A percentile compares a stretch with the other conserved stretches of the same genome.
Evolutionary conservation across 2,888 invertebrate genomes (phyloP).

Genomic region (Scrobipalpa costella): DNA sequence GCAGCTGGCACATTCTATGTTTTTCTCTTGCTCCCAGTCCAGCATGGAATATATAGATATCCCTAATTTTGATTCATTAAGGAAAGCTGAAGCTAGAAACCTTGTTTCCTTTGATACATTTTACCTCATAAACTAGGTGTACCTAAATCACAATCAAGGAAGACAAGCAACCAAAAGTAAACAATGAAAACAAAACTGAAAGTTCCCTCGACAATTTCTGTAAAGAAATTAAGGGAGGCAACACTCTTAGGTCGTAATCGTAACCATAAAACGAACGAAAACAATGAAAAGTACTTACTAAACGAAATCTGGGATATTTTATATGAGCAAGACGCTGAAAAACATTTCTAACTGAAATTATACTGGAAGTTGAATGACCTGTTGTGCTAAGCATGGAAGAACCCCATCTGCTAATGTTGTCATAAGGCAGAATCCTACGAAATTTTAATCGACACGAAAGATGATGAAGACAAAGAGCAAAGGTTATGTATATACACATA

Average conservation of each 20-base stretch:
- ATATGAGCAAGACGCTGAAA: slow-evolving; percentile 7
- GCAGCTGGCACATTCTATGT: too few species aligned
- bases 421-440: too few species aligned
- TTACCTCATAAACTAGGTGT: background rate
- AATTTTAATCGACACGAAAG: too few species aligned
- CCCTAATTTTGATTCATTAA: too few species aligned
- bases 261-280: slow-evolving; percentile 30
- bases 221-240: slow-evolving; percentile 29
- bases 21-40: too few species aligned
- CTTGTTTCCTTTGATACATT: too few species aligned
- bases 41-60: too few species aligned
- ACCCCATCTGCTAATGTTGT: too few species aligned
- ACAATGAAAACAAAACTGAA: slow-evolving; percentile 34
- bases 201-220: slow-evolving; percentile 29
- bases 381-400: slow-evolving; percentile 28
- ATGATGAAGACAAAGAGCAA: too few species aligned
- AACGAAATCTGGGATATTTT: slow-evolving; percentile 18
- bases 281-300: slow-evolving; percentile 28
- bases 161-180: background rate
- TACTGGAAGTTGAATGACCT: slow-evolving; percentile 31
- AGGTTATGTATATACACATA: too few species aligned
- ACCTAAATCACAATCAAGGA: background rate
- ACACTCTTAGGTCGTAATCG: slow-evolving; percentile 24
- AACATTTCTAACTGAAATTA: slow-evolving; percentile 14
- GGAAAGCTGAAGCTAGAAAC: too few species aligned